Evolutionary conservation across 1,140 invertebrate species (phyloP).

Genomic region (Oryzaephilus surinamensis): DNA sequence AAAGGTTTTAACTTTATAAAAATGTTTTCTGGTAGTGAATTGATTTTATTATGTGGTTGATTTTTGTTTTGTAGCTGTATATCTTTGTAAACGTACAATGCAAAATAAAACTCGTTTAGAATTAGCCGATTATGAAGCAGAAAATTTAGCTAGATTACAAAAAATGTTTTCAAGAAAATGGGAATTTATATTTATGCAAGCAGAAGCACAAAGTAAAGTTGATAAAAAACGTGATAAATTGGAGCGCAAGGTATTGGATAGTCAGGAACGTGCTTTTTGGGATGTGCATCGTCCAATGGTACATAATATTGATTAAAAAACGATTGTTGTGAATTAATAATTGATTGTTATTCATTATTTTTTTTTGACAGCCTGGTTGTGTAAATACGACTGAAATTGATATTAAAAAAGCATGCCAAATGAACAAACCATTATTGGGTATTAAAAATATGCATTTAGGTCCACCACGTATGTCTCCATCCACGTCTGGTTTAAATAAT

Average conservation of each 20-base stretch:
- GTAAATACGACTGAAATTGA: slow-evolving; percentile 98
- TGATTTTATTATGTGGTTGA: slow-evolving; percentile 5
- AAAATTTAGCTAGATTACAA: slow-evolving; percentile 92
- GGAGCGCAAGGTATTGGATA: slow-evolving; percentile 96
- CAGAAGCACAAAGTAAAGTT: slow-evolving; percentile 76
- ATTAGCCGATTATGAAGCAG: slow-evolving; percentile 96
- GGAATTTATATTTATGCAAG: slow-evolving; percentile 99
- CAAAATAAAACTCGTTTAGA: slow-evolving; percentile 97
- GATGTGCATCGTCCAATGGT: slow-evolving; percentile 97
- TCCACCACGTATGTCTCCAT: slow-evolving; percentile 47
- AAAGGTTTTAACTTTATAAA: not conserved
- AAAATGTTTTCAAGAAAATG: slow-evolving; percentile 99
- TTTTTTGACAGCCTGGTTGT: slow-evolving; percentile 75
- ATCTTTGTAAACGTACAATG: slow-evolving; percentile 99
- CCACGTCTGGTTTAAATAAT: slow-evolving; percentile 41
- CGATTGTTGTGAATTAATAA: not conserved
- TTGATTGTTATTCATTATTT: slow-evolving; percentile 6
- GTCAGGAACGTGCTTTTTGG: slow-evolving; percentile 99
- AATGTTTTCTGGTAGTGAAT: not conserved
- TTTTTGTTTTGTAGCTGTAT: slow-evolving; percentile 67
- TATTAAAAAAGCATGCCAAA: slow-evolving; percentile 91
- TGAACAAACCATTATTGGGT: slow-evolving; percentile 55
- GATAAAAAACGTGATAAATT: slow-evolving; percentile 98
- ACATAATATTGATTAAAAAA: slow-evolving; percentile 27
- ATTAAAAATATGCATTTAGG: slow-evolving; percentile 42